phyloP scores from a whole-genome alignment of 2,797 vertebrate species.

The Pseudotriccus pelzelni region DNA sequence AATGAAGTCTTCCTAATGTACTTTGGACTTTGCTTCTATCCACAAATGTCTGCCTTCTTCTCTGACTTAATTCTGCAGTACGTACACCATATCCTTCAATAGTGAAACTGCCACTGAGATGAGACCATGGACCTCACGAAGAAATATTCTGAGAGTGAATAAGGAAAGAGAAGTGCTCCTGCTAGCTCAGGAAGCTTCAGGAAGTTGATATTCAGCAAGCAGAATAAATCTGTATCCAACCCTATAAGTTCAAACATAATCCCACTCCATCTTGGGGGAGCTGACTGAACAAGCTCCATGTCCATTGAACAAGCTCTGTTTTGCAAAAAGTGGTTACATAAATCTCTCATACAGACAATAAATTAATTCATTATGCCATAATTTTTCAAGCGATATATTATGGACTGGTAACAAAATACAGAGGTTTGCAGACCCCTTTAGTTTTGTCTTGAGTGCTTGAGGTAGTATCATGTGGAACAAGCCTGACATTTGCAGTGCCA shows the following conservation, averaged over 20 bases:
- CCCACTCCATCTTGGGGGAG: background rate
- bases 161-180: background rate
- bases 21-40: slow-evolving; percentile 13
- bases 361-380: background rate
- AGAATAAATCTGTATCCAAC: background rate
- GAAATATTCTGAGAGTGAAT: background rate
- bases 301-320: background rate
- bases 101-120: background rate
- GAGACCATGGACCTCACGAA: background rate
- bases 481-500: background rate
- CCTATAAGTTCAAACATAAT: background rate
- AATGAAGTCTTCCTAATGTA: background rate
- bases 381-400: background rate
- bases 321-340: background rate
- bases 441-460: background rate
- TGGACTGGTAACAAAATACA: background rate
- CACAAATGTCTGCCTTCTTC: background rate
- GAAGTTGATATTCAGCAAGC: background rate
- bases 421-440: background rate
- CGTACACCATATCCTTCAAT: background rate
- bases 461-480: background rate
- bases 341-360: background rate
- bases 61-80: background rate
- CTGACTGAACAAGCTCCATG: background rate
- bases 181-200: background rate